Evolutionary conservation across 2,113 vertebrate genomes (phyloP).

Genomic region (Dicerorhinus sumatrensis): DNA sequence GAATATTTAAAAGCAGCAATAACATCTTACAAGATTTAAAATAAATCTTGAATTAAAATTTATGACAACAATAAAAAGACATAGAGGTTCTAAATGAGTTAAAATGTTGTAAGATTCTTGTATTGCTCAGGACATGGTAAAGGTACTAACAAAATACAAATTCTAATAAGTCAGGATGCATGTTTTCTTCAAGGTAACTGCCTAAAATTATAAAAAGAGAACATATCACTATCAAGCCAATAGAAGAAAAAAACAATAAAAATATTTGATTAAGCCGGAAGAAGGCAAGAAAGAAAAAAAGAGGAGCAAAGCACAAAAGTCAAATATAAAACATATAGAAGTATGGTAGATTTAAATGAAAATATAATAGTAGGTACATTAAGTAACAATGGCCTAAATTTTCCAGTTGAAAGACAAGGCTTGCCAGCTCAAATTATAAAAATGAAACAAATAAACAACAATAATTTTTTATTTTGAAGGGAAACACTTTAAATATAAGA

Average conservation of each 20-base stretch:
- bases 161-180: not conserved
- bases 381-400: not conserved
- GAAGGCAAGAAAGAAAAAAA: not conserved
- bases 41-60: not conserved
- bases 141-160: not conserved
- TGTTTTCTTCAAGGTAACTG: no score
- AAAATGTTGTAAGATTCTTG: not conserved
- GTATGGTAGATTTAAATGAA: not conserved
- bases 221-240: not conserved
- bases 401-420: not conserved
- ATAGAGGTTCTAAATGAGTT: not conserved
- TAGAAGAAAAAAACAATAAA: not conserved
- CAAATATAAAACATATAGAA: not conserved
- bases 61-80: not conserved
- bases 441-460: not conserved
- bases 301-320: not conserved
- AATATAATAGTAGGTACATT: not conserved
- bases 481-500: not conserved
- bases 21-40: not conserved
- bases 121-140: not conserved
- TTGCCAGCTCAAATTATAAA: not conserved
- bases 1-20: not conserved
- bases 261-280: not conserved
- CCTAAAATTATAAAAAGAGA: not conserved
- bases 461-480: not conserved